Percentiles rank a stretch among this genome's conserved stretches.
These are phyloP conservation scores for Propithecus deckenii DNA, from an alignment of 2,797 vertebrate species.

Conservation along the genomic window DNA sequence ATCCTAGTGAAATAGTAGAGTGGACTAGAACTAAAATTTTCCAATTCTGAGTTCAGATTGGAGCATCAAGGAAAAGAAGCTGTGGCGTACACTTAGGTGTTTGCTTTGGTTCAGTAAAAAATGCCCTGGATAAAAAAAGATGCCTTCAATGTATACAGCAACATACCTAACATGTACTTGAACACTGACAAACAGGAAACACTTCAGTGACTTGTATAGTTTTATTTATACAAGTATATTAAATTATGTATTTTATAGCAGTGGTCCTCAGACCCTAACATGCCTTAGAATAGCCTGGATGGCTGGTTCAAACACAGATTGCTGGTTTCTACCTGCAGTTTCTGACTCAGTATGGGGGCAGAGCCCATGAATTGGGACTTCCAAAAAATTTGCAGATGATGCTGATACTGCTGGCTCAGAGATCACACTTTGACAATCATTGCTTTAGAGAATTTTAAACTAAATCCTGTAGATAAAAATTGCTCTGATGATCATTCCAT, in stretches of 20 bases:
- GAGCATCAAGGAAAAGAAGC: neutral
- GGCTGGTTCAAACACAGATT: neutral
- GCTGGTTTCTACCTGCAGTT: neutral
- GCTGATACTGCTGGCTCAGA: neutral
- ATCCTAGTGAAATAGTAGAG: neutral
- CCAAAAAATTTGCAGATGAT: neutral
- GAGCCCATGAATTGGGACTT: neutral
- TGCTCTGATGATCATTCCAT: neutral
- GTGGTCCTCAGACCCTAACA: neutral
- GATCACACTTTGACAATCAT: neutral
- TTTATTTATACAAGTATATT: neutral
- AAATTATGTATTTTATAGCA: neutral
- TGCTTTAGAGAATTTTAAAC: neutral
- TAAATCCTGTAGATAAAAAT: neutral
- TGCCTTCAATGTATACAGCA: neutral
- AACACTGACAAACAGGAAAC: neutral
- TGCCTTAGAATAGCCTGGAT: neutral
- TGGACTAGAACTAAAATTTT: neutral
- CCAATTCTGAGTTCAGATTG: neutral
- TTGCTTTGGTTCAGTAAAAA: neutral
- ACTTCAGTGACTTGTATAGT: neutral
- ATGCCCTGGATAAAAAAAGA: neutral
- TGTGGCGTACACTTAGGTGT: neutral
- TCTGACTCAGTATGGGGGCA: neutral
- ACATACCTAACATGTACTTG: neutral